Evolutionary conservation across 2,113 vertebrate genomes (phyloP).

Genomic region (Cebus imitator): DNA sequence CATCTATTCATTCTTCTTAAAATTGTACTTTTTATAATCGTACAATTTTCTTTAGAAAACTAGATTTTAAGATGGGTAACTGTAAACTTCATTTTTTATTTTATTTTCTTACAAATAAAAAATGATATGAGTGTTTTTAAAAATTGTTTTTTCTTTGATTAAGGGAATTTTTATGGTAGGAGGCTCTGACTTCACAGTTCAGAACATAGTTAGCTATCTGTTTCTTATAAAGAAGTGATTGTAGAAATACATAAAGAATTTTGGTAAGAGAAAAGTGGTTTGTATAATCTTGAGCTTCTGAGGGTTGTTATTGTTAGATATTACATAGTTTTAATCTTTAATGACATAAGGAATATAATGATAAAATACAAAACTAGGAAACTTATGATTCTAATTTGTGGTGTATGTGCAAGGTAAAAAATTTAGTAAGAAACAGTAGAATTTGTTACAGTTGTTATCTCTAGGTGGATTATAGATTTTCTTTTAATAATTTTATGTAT

Average conservation of each 20-base stretch:
- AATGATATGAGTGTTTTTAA: not conserved
- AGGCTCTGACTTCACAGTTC: not conserved
- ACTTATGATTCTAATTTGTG: conserved; percentile 38
- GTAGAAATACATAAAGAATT: conserved; percentile 40
- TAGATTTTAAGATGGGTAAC: not conserved
- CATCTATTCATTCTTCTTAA: not conserved
- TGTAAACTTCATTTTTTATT: conserved; percentile 26
- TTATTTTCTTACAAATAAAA: conserved; percentile 38
- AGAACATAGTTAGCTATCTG: not conserved
- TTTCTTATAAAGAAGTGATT: conserved; percentile 32
- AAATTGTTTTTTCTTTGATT: not conserved
- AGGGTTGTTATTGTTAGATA: not conserved
- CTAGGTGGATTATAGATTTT: conserved; percentile 27
- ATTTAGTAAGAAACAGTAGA: conserved; percentile 31
- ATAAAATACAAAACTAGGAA: conserved; percentile 15
- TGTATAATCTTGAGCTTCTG: not conserved
- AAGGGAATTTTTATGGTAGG: conserved; percentile 19
- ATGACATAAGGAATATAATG: conserved; percentile 5
- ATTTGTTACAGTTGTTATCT: conserved; percentile 28
- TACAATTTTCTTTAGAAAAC: conserved; percentile 15
- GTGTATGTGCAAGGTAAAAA: conserved; percentile 5
- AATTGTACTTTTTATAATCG: conserved; percentile 32
- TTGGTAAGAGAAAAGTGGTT: conserved; percentile 17
- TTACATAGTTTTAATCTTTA: conserved; percentile 20
- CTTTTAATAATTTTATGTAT: conserved; percentile 23